A percentile compares a stretch with the other conserved stretches of the same genome.
phyloP scores from a whole-genome alignment of 2,888 invertebrate genomes.

The Coelopa pilipes region DNA sequence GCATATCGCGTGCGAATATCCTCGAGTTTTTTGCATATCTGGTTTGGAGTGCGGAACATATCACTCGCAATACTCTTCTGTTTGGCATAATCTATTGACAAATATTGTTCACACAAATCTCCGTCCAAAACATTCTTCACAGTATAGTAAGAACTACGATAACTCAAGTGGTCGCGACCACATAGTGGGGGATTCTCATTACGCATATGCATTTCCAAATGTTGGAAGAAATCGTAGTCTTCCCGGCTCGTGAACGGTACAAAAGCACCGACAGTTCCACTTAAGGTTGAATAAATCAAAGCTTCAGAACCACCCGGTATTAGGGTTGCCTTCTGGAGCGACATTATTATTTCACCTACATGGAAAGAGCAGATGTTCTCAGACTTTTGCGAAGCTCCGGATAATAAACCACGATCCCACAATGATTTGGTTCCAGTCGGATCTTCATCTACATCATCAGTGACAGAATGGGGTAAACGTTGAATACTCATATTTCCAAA shows the following conservation, averaged over 20 bases:
- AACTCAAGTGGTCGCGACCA: constrained; percentile 97
- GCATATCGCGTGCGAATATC: constrained; percentile 99
- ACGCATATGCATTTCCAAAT: constrained; percentile 99
- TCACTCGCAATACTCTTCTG: constrained; percentile 96
- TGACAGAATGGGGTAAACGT: constrained; percentile 87
- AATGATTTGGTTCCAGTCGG: constrained; percentile 98
- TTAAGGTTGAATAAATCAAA: constrained; percentile 93
- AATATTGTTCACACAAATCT: constrained; percentile 98
- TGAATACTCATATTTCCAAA: constrained; percentile 96
- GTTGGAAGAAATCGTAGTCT: constrained; percentile 99
- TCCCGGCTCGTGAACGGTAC: constrained; percentile 95
- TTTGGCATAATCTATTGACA: constrained; percentile 91
- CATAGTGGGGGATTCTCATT: constrained; percentile 96
- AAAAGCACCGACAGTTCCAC: constrained; percentile 92
- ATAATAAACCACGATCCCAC: constrained; percentile 93
- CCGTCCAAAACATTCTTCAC: constrained; percentile 96
- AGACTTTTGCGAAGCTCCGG: constrained; percentile 97
- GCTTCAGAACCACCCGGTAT: constrained; percentile 98
- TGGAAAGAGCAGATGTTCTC: constrained; percentile 94
- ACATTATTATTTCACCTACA: constrained; percentile 94
- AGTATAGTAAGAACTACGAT: constrained; percentile 96
- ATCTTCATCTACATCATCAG: constrained; percentile 99
- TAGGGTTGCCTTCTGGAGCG: constrained; percentile 94
- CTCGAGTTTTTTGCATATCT: constrained; percentile 98
- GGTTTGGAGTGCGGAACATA: constrained; percentile 93